These are phyloP conservation scores for Gryllus bimaculatus DNA, from an alignment of 1,140 invertebrate species.

Conservation along the genomic window DNA sequence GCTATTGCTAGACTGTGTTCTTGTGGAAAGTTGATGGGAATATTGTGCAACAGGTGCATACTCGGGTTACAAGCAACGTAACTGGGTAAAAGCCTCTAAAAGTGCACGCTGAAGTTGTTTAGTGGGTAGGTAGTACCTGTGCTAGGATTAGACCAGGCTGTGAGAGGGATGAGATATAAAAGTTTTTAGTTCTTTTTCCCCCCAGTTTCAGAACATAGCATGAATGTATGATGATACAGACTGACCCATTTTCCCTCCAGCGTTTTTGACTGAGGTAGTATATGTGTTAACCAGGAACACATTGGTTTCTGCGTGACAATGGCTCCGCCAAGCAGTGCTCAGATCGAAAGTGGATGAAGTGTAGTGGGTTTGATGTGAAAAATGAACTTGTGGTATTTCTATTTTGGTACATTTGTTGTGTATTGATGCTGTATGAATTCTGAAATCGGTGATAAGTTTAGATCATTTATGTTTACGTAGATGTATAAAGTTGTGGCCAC, in stretches of 20 bases:
- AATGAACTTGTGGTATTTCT: not conserved
- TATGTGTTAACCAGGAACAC: not conserved
- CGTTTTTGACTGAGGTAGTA: not conserved
- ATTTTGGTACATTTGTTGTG: slow-evolving; percentile 1
- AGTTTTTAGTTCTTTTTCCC: no score
- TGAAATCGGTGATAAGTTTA: not conserved
- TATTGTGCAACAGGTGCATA: no score
- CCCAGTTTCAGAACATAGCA: not conserved
- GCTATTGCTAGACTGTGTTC: no score
- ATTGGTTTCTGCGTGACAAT: not conserved
- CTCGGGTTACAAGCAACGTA: not conserved
- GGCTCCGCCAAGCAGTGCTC: not conserved
- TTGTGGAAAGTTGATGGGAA: no score
- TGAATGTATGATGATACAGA: not conserved
- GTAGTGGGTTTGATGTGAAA: not conserved
- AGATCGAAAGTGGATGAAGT: not conserved
- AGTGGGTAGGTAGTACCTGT: not conserved
- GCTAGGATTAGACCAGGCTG: not conserved
- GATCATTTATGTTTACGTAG: not conserved
- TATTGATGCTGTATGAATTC: not conserved
- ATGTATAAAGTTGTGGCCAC: not conserved
- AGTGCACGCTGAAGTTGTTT: not conserved
- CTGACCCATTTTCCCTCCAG: not conserved
- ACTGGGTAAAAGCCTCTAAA: not conserved
- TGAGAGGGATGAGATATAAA: not conserved